Percentiles rank a stretch among this genome's conserved stretches.
These are phyloP conservation scores for Pangasius djambal DNA, from an alignment of 2,797 vertebrate species.

Conservation along the genomic window DNA sequence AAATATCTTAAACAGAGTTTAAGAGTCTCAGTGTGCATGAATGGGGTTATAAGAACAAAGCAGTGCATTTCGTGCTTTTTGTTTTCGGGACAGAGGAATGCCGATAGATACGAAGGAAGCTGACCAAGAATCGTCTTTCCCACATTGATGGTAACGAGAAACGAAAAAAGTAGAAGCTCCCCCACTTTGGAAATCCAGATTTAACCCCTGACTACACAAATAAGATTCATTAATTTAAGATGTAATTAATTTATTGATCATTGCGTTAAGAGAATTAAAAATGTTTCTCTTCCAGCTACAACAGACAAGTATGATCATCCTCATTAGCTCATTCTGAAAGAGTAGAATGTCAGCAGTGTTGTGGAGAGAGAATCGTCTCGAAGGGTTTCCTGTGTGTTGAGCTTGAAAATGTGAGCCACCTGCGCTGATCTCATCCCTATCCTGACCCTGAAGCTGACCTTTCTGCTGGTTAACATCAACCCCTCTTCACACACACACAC, in stretches of 20 bases:
- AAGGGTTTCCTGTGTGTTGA: neutral
- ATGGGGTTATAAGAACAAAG: neutral
- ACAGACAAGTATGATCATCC: neutral
- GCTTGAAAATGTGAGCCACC: slow-evolving; percentile 5
- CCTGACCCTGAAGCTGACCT: slow-evolving; percentile 15
- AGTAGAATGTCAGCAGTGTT: neutral
- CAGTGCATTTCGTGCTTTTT: neutral
- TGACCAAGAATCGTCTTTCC: neutral
- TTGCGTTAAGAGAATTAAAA: neutral
- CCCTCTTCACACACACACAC: neutral
- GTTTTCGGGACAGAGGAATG: too few species aligned
- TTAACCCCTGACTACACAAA: neutral
- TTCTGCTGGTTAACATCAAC: neutral
- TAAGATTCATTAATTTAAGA: neutral
- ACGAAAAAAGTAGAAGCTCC: too few species aligned
- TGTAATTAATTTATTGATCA: neutral
- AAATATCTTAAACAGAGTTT: neutral
- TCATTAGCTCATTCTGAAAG: neutral
- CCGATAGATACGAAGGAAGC: neutral
- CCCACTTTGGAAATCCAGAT: neutral
- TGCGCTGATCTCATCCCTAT: slow-evolving; percentile 15
- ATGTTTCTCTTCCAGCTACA: neutral
- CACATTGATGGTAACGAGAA: too few species aligned
- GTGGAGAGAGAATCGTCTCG: neutral
- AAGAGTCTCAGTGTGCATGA: neutral